phyloP scores from a whole-genome alignment of 35 echinoderm and acorn worm genomes.

The Heliocidaris erythrogramma region DNA sequence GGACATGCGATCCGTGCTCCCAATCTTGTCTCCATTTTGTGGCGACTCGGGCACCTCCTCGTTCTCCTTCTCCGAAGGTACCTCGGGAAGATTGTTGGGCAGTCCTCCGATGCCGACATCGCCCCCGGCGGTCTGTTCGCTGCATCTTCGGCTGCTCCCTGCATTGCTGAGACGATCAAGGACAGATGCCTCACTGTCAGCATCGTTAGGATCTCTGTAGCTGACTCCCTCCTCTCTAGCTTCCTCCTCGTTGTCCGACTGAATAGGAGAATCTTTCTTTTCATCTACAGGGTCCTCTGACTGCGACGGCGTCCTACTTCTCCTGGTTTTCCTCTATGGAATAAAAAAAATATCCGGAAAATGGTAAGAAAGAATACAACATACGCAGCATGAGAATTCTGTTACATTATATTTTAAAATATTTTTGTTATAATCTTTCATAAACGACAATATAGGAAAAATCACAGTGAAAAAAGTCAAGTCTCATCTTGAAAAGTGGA shows the following conservation, averaged over 20 bases:
- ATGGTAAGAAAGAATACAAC: no score
- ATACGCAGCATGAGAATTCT: no score
- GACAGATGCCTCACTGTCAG: conserved; percentile 93
- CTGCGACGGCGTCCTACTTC: conserved; percentile 39
- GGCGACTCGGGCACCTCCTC: neutral
- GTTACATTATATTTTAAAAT: no score
- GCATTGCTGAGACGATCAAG: conserved; percentile 63
- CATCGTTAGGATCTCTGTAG: conserved; percentile 84
- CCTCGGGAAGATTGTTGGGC: conserved; percentile 21
- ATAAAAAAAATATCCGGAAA: neutral
- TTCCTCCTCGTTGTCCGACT: conserved; percentile 79
- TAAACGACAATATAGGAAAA: no score
- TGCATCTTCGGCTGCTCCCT: conserved; percentile 29
- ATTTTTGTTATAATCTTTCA: no score
- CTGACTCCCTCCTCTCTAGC: conserved; percentile 47
- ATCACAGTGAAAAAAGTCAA: no score
- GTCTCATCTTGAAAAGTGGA: no score
- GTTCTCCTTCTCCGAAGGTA: conserved; percentile 14
- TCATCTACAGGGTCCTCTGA: conserved; percentile 47
- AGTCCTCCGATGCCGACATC: neutral
- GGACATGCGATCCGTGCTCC: neutral
- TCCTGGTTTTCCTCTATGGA: conserved; percentile 65
- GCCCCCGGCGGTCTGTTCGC: conserved; percentile 5
- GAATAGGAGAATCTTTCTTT: conserved; percentile 57
- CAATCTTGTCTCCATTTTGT: neutral